Evolutionary conservation across 23 tunicate species (phyloP), one percentile per base, ranked within the genome.

Genomic region (Diplosoma virens): DNA sequence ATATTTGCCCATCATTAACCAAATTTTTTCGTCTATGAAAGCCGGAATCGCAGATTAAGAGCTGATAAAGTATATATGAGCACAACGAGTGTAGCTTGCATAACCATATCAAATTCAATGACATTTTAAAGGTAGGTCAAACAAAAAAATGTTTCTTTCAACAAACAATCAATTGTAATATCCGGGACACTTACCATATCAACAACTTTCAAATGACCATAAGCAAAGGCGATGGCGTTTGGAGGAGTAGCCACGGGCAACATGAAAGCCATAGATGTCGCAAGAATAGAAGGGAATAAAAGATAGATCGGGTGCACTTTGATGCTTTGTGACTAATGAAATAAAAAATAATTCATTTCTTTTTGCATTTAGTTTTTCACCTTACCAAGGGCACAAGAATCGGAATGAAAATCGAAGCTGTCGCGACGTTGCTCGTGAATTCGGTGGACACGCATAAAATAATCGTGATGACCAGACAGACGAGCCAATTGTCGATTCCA

Each of bases 161-260:
- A n/a, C n/a, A n/a, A n/a, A n/a, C n/a, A n/a, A n/a, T n/a, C n/a
- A n/a, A n/a, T n/a, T n/a, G n/a, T n/a, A n/a, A n/a, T n/a, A n/a
- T n/a, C n/a, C n/a, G n/a, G n/a, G n/a, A 11, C 11, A 54, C 83
- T 77, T 37, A 89, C 96, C 89, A 89, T 33, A 36, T 89, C 96
- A n/a, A 81, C 29, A 21, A 89, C 96, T 72, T 75, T 78, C 1
- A 89, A 32, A 48, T 80, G 89, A 9, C 96, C 96, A 45, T 78
- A 89, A 14, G 96, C 78, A 67, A 89, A 89, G 9, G 96, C 96
- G 53, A 89, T 83, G 3, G 96, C 96, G 77, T 89, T 89, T 28
- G 96, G 89, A 11, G 97, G 97, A 0, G 97, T 84, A 32, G 97
- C 90, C 1, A 84, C 97, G 7, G 97, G 97, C 36, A 90, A 61